phyloP scores from a whole-genome alignment of 92 coral and sea anemone genomes.

The Metridium senile region DNA sequence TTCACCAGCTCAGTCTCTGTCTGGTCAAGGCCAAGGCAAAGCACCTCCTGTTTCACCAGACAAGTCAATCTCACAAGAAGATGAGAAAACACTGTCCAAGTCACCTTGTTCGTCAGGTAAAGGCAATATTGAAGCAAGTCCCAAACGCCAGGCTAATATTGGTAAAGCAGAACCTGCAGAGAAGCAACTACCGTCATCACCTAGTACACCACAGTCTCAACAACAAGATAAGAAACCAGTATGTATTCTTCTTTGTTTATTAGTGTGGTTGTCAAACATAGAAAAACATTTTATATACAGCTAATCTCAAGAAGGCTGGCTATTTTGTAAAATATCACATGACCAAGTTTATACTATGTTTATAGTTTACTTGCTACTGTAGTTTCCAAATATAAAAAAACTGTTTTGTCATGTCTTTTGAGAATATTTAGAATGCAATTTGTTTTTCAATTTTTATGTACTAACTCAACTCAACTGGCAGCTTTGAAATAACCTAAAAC shows the following conservation, averaged over 20 bases:
- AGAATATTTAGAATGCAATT: too few species aligned
- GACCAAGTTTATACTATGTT: too few species aligned
- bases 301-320: too few species aligned
- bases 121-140: slow-evolving; percentile 30
- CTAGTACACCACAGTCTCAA: slow-evolving; percentile 27
- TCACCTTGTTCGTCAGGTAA: slow-evolving; percentile 33
- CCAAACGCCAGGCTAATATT: slow-evolving; percentile 28
- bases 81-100: slow-evolving; percentile 3
- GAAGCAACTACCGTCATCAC: slow-evolving; percentile 23
- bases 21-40: slow-evolving; percentile 23
- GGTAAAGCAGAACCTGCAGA: slow-evolving; percentile 47
- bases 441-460: too few species aligned
- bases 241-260: neutral
- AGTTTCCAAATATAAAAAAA: too few species aligned
- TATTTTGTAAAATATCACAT: too few species aligned
- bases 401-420: too few species aligned
- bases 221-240: slow-evolving; percentile 33
- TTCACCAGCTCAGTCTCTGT: slow-evolving; percentile 26
- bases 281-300: too few species aligned
- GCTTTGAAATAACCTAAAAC: too few species aligned
- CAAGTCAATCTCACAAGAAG: slow-evolving; percentile 36
- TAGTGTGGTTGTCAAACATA: neutral
- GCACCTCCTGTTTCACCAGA: slow-evolving; percentile 23
- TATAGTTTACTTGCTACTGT: too few species aligned
- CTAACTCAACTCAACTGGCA: too few species aligned